Base-by-base conservation (phyloP, 1,140 invertebrate species). In the Procambarus virginalis region DNA sequence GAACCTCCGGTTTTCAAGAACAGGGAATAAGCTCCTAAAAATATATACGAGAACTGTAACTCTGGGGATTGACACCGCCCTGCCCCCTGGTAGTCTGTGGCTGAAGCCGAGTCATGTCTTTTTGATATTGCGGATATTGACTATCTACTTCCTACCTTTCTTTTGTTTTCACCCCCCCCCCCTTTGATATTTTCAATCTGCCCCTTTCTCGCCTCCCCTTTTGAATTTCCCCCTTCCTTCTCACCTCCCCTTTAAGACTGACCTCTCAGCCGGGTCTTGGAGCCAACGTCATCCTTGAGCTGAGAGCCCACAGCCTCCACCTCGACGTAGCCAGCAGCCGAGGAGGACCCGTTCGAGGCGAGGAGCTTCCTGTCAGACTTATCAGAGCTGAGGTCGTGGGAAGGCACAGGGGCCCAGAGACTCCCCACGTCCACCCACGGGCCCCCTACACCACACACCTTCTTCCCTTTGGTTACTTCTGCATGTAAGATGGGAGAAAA, bases 341-440 rank as follows among this genome's bases (percentile, higher is more conserved):
- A 64, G 5, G 80, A 75, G 55, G 80, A 82, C 3, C 73, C 83
- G 20, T 73, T 81, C 14, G 73, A 84, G 46, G 87, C 60, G 55
- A 89, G 58, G 34, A 89, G 87, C 73, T 89, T 89, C 75, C 82
- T 77, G 75, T 89, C 87, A 10, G 87, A 89, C 81, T 89, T 89
- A 75, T 89, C 87, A 14, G 87, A 89, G 60, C 55, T 83, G 80
- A 89, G 73, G 46, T 84, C 73, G 64, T 89, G 79, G 1, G 82
- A 64, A n/a, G 80, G 64, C 5, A 84, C 86, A 8, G 86, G 60
- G 4, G 87, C 73, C 87, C 87, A 89, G n/a, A 89, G 87, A 1
- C 80, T 73, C n/a, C 87, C 87, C 3, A 89, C 87, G 10, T 89
- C 87, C 22, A 70, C 82, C 87, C 87, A 89, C 12, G 87, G 81